Percentiles rank a stretch among this genome's conserved stretches.
Conservation (phyloP, 2,797 vertebrate species). For the Martes flavigula region DNA sequence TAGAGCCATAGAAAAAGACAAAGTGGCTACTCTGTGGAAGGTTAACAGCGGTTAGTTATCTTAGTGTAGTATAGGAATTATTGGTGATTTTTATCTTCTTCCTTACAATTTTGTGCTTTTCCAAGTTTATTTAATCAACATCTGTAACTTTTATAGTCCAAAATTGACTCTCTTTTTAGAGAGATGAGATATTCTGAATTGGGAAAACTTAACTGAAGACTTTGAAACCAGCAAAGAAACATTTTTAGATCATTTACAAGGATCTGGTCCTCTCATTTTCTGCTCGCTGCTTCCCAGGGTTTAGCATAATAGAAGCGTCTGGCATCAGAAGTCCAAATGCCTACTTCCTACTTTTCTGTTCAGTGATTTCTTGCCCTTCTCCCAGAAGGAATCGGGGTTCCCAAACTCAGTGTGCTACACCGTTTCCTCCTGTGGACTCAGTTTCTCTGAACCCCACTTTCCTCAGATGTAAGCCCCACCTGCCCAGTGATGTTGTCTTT, state of each 20-base stretch:
- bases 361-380: background rate
- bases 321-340: background rate
- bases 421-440: background rate
- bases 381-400: background rate
- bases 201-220: background rate
- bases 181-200: background rate
- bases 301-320: background rate
- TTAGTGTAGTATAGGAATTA: background rate
- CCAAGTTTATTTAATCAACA: constrained; percentile 7
- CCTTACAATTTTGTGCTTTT: background rate
- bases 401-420: background rate
- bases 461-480: background rate
- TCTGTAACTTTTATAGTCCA: background rate
- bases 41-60: background rate
- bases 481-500: background rate
- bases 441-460: background rate
- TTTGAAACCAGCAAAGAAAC: constrained; percentile 1
- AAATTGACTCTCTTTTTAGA: background rate
- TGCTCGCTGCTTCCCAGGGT: background rate
- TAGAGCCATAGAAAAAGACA: background rate
- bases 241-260: background rate
- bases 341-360: background rate
- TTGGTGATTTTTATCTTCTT: constrained; percentile 23
- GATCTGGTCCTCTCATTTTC: background rate
- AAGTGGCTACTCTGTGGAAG: background rate